phyloP scores from a whole-genome alignment of 2,113 vertebrate genomes.

The Triplophysa tibetana region DNA sequence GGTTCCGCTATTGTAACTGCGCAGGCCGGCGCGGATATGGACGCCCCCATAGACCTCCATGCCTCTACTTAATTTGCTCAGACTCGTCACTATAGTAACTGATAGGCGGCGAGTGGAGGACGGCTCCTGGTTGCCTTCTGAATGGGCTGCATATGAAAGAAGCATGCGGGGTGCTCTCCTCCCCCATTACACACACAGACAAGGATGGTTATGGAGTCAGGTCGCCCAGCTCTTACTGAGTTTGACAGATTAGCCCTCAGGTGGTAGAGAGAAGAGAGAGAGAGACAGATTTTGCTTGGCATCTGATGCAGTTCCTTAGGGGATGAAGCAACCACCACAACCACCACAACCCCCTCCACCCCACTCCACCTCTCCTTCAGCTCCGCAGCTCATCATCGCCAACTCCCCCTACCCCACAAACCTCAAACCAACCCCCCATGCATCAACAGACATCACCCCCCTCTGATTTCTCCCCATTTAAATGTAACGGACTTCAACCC shows the following conservation, averaged over 20 bases:
- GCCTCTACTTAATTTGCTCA: slow-evolving; percentile 38
- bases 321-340: slow-evolving; percentile 61
- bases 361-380: slow-evolving; percentile 54
- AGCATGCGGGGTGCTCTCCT: slow-evolving; percentile 27
- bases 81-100: slow-evolving; percentile 52
- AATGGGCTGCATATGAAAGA: slow-evolving; percentile 40
- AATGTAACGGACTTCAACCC: slow-evolving; percentile 45
- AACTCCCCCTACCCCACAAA: slow-evolving; percentile 55
- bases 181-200: slow-evolving; percentile 36
- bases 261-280: slow-evolving; percentile 55
- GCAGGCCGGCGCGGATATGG: slow-evolving; percentile 15
- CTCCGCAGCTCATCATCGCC: slow-evolving; percentile 39
- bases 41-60: slow-evolving; percentile 28
- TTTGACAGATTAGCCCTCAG: slow-evolving; percentile 73
- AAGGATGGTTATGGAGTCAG: slow-evolving; percentile 46
- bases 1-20: not conserved
- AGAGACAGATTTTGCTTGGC: slow-evolving; percentile 74
- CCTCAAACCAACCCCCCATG: slow-evolving; percentile 42
- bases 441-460: slow-evolving; percentile 53
- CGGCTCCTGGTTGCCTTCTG: slow-evolving; percentile 33
- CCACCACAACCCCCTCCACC: slow-evolving; percentile 70
- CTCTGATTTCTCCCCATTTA: slow-evolving; percentile 30
- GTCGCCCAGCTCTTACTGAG: slow-evolving; percentile 61
- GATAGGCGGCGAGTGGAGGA: slow-evolving; percentile 39
- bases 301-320: slow-evolving; percentile 70